Evolutionary conservation across 2,113 vertebrate species (phyloP).

Genomic region (Hippocampus barbouri): DNA sequence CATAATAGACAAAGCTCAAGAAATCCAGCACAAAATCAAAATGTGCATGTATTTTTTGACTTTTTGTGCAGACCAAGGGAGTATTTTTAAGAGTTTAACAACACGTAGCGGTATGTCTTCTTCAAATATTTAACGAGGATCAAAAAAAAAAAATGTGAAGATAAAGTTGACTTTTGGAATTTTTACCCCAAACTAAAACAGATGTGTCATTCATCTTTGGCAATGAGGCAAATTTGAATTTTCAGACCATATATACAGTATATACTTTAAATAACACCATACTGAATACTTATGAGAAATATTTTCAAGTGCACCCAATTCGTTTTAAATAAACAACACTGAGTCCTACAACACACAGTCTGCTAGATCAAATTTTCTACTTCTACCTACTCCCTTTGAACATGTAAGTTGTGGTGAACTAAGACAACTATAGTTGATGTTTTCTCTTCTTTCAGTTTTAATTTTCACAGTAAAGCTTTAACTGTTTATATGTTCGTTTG

Average conservation of each 20-base stretch:
- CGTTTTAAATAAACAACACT: neutral
- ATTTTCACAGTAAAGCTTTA: too few species aligned
- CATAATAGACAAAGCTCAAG: neutral
- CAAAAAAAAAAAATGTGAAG: neutral
- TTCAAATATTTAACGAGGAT: neutral
- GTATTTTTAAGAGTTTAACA: neutral
- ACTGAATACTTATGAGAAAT: neutral
- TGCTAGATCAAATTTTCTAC: too few species aligned
- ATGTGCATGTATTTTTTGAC: neutral
- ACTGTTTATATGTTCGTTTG: too few species aligned
- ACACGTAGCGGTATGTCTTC: neutral
- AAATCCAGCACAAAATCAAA: neutral
- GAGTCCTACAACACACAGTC: too few species aligned
- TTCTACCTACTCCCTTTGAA: too few species aligned
- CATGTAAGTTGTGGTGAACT: too few species aligned
- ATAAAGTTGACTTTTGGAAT: neutral
- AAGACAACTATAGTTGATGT: too few species aligned
- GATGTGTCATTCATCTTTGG: neutral
- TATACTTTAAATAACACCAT: neutral
- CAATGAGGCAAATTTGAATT: neutral
- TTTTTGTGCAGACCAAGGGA: neutral
- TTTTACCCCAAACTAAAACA: neutral
- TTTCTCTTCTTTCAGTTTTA: too few species aligned
- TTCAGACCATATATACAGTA: neutral
- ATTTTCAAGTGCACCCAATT: neutral